These are phyloP conservation scores for Orius insidiosus DNA, from an alignment of 1,140 invertebrate genomes.

Conservation along the genomic window DNA sequence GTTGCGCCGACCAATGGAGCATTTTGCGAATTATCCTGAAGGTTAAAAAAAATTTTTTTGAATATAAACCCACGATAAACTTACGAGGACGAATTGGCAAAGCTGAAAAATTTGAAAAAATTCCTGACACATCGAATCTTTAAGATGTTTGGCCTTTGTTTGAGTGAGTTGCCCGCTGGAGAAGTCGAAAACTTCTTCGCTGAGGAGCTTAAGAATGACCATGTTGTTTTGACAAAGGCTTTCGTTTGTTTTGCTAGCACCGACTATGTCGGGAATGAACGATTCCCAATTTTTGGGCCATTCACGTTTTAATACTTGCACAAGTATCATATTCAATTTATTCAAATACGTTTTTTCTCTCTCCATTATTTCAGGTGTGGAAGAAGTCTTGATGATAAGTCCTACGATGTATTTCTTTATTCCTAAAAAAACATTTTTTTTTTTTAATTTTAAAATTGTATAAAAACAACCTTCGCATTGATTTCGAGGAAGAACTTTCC, in stretches of 20 bases:
- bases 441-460: background rate
- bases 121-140: constrained; percentile 99
- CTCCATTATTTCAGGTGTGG: constrained; percentile 74
- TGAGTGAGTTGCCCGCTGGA: constrained; percentile 95
- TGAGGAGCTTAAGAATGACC: constrained; percentile 91
- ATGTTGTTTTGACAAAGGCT: constrained; percentile 99
- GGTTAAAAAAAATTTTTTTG: constrained; percentile 8
- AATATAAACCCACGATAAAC: constrained; percentile 15
- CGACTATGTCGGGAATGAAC: constrained; percentile 97
- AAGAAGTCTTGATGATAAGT: constrained; percentile 95
- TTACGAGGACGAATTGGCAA: constrained; percentile 87
- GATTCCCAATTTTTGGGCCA: constrained; percentile 99
- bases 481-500: constrained; percentile 95
- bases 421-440: constrained; percentile 25
- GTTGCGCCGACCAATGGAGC: constrained; percentile 84
- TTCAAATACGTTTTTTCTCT: constrained; percentile 92
- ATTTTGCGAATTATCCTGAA: constrained; percentile 86
- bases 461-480: constrained; percentile 76
- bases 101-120: constrained; percentile 96
- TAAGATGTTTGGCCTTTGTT: constrained; percentile 96
- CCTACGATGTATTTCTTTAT: constrained; percentile 99
- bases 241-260: constrained; percentile 96
- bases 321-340: constrained; percentile 97
- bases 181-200: constrained; percentile 98
- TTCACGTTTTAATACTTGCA: constrained; percentile 95